A percentile compares a stretch with the other conserved stretches of the same genome.
Conservation (phyloP, 2,888 invertebrate genomes). For the Alloplasta piceator region DNA sequence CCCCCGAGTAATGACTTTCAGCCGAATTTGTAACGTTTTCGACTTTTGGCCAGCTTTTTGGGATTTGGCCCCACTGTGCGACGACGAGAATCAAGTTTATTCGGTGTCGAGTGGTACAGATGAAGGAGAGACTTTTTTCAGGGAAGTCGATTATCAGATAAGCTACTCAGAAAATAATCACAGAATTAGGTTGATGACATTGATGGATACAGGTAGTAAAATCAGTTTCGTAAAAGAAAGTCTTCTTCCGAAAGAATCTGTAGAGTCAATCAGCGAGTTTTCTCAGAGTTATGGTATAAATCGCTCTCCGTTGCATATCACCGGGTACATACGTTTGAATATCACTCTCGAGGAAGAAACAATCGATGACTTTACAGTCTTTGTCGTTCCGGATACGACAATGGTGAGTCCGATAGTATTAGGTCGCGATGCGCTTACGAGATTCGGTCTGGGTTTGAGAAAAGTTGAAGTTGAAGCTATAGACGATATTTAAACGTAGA, state of each 20-base stretch:
- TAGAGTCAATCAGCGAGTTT: slow-evolving; percentile 13
- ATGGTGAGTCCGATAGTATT: slow-evolving; percentile 52
- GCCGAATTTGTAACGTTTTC: no score
- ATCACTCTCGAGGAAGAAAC: slow-evolving; percentile 35
- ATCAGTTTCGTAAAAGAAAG: slow-evolving; percentile 56
- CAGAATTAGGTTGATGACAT: slow-evolving; percentile 21
- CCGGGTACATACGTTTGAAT: slow-evolving; percentile 38
- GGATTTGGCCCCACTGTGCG: no score
- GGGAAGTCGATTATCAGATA: slow-evolving; percentile 18
- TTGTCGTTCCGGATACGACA: slow-evolving; percentile 54
- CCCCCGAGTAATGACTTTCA: no score
- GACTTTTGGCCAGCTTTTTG: no score
- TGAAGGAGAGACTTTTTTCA: slow-evolving; percentile 19
- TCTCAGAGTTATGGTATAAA: slow-evolving; percentile 41
- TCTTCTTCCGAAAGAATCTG: slow-evolving; percentile 26
- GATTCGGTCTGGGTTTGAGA: slow-evolving; percentile 37
- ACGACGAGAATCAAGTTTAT: slow-evolving; percentile 2
- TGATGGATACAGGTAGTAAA: slow-evolving; percentile 47
- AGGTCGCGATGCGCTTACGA: slow-evolving; percentile 47
- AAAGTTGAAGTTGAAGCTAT: slow-evolving; percentile 24
- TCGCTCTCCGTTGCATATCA: slow-evolving; percentile 28
- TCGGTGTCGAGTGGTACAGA: background rate
- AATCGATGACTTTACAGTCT: slow-evolving; percentile 16
- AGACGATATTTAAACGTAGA: slow-evolving; percentile 48
- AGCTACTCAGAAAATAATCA: background rate